A percentile compares a stretch with the other conserved stretches of the same genome.
phyloP scores from a whole-genome alignment of 1,140 invertebrate genomes.

The Trichogramma pretiosum region DNA sequence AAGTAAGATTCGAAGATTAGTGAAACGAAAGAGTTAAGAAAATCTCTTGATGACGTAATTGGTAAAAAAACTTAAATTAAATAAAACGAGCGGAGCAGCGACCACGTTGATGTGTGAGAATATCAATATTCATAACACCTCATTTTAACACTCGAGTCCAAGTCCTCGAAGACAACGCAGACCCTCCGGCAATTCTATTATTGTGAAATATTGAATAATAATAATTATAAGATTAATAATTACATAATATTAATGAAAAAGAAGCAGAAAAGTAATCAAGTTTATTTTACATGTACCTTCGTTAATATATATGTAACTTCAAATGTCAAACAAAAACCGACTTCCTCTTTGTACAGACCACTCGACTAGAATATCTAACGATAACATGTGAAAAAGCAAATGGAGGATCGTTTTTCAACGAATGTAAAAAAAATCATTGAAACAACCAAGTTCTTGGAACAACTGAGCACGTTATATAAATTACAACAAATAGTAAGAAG shows the following conservation, averaged over 20 bases:
- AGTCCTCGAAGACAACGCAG: conserved; percentile 30
- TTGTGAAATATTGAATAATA: conserved; percentile 18
- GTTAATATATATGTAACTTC: conserved; percentile 11
- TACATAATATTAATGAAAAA: conserved; percentile 7
- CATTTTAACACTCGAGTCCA: conserved; percentile 31
- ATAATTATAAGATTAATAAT: conserved; percentile 2
- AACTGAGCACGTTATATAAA: conserved; percentile 16
- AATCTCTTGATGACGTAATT: conserved; percentile 7
- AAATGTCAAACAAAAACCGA: conserved; percentile 16
- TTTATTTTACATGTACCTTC: conserved; percentile 21
- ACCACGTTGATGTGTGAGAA: conserved; percentile 40
- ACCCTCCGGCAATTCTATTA: conserved; percentile 25
- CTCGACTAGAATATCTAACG: conserved; percentile 13
- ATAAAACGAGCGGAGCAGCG: conserved; percentile 29
- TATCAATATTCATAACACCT: conserved; percentile 29
- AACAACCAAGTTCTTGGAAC: conserved; percentile 18
- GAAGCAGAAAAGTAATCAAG: conserved; percentile 17
- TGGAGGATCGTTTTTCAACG: conserved; percentile 23
- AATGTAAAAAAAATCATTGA: conserved; percentile 14
- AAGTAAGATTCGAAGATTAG: conserved; percentile 25
- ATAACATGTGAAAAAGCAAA: conserved; percentile 7
- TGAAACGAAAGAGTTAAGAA: conserved; percentile 16
- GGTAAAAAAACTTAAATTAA: no score
- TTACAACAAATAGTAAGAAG: no score
- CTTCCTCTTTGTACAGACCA: conserved; percentile 20